Conservation (phyloP, 2,888 invertebrate species). For the Shargacucullia verbasci region DNA sequence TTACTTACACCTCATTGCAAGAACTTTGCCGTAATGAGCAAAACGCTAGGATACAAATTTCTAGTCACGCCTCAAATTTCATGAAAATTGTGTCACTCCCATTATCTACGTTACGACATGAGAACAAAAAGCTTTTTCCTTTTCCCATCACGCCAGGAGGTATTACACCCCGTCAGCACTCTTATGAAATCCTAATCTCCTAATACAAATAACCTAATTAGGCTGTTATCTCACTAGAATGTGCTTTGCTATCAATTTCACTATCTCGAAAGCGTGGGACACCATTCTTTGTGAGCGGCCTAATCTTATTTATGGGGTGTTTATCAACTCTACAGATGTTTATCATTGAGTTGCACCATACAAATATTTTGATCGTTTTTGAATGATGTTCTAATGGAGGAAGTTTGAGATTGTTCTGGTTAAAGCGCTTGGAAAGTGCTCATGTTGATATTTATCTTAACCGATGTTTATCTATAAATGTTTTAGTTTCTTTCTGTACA, state of each 20-base stretch:
- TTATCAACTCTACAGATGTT: conserved; percentile 54
- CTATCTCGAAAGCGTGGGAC: conserved; percentile 59
- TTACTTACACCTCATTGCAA: too few species aligned
- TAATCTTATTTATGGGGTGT: conserved; percentile 59
- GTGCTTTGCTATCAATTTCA: conserved; percentile 54
- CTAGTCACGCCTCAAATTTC: neutral
- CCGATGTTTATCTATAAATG: conserved; percentile 35
- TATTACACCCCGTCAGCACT: conserved; percentile 23
- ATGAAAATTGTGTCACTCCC: neutral
- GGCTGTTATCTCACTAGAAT: conserved; percentile 50
- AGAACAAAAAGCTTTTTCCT: conserved; percentile 35
- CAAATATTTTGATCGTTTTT: conserved; percentile 56
- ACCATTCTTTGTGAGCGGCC: conserved; percentile 50
- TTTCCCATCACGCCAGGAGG: conserved; percentile 40
- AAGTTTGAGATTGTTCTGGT: conserved; percentile 13
- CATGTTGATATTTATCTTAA: conserved; percentile 28
- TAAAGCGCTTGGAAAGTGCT: conserved; percentile 35
- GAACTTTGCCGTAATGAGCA: too few species aligned
- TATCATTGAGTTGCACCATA: conserved; percentile 47
- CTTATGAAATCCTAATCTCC: conserved; percentile 54
- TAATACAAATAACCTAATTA: conserved; percentile 64
- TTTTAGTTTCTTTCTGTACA: conserved; percentile 25
- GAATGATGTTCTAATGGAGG: conserved; percentile 39
- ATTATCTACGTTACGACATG: conserved; percentile 9
- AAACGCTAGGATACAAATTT: too few species aligned